phyloP scores from a whole-genome alignment of 2,113 vertebrate genomes.

The Eulacestoma nigropectus region DNA sequence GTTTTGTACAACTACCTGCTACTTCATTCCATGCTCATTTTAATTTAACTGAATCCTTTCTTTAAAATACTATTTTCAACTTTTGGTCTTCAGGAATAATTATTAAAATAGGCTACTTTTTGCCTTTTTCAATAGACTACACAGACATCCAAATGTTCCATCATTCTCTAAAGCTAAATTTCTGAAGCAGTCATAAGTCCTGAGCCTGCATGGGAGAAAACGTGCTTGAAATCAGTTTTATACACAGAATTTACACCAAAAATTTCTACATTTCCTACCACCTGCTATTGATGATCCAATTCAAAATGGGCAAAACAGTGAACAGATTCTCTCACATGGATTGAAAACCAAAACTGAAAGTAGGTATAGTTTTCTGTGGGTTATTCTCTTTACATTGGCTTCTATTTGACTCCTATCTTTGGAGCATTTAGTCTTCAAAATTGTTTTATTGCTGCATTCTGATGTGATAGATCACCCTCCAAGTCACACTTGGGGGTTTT shows the following conservation, averaged over 20 bases:
- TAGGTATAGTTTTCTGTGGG: background rate
- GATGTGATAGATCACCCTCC: background rate
- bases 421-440: background rate
- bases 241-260: background rate
- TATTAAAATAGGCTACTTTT: background rate
- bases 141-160: background rate
- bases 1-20: background rate
- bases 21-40: background rate
- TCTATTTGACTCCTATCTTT: background rate
- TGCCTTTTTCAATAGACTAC: background rate
- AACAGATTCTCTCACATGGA: background rate
- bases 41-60: background rate
- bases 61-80: slow-evolving; percentile 7
- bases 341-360: background rate
- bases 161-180: background rate
- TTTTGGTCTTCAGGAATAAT: slow-evolving; percentile 9
- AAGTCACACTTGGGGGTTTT: background rate
- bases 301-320: background rate
- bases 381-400: background rate
- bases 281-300: background rate
- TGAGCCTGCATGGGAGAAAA: background rate
- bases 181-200: background rate
- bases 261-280: background rate
- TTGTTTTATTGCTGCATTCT: background rate
- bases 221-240: background rate